Conservation (phyloP, 2,113 vertebrate species). For the Laticauda colubrina region DNA sequence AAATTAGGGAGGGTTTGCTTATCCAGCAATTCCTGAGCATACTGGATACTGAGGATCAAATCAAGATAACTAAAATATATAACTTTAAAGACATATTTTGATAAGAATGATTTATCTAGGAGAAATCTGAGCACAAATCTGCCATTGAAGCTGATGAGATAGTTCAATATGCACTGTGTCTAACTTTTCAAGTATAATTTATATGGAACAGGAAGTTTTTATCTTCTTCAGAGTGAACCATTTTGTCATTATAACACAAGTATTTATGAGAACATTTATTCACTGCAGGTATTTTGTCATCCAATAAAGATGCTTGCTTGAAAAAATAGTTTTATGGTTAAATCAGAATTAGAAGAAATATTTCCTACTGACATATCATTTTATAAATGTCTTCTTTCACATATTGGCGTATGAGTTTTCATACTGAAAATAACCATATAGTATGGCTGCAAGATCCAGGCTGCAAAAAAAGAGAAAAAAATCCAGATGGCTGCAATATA, state of each 20-base stretch:
- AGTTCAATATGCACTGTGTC: neutral
- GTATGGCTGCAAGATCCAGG: neutral
- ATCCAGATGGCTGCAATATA: neutral
- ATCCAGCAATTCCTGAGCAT: neutral
- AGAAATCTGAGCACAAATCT: neutral
- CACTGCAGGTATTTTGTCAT: conserved; percentile 1
- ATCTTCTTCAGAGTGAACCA: conserved; percentile 3
- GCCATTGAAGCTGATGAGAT: neutral
- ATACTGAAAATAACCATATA: neutral
- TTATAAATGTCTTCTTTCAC: neutral
- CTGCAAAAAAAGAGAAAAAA: neutral
- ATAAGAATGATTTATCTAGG: neutral
- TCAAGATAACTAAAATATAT: neutral
- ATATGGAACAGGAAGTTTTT: conserved; percentile 12
- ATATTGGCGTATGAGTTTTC: neutral
- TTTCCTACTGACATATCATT: neutral
- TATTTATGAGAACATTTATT: conserved; percentile 3
- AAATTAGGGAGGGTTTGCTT: neutral
- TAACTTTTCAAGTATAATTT: neutral
- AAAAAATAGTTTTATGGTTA: neutral
- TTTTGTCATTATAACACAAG: neutral
- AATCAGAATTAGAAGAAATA: conserved; percentile 4
- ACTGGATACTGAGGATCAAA: neutral
- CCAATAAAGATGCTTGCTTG: neutral
- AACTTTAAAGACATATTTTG: neutral